Evolutionary conservation across 2,888 invertebrate genomes (phyloP).

Genomic region (Platerodrilus igneus): DNA sequence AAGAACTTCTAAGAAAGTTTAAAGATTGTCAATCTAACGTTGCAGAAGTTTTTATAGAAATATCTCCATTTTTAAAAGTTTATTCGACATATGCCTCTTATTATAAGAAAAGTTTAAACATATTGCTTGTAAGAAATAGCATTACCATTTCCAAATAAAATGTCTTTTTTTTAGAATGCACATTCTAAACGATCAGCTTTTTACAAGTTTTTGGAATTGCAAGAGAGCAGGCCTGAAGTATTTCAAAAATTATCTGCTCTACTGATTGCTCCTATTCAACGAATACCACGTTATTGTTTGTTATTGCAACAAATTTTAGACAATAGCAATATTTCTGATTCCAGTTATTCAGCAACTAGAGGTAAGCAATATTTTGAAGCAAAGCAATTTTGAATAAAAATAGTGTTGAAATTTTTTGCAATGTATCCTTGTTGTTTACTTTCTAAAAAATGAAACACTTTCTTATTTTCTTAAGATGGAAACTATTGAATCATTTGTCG

Average conservation of each 20-base stretch:
- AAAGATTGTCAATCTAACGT: constrained; percentile 55
- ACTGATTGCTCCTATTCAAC: constrained; percentile 72
- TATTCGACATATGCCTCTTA: constrained; percentile 75
- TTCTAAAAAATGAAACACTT: too few relatives aligned
- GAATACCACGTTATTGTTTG: constrained; percentile 71
- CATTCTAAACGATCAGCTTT: constrained; percentile 52
- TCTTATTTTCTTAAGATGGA: too few relatives aligned
- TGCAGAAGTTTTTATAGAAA: constrained; percentile 61
- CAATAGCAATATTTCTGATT: constrained; percentile 55
- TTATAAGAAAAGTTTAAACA: constrained; percentile 59
- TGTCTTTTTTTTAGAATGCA: constrained; percentile 45
- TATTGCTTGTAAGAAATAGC: constrained; percentile 54
- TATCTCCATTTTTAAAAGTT: constrained; percentile 72
- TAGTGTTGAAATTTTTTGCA: too few relatives aligned
- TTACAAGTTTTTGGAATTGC: constrained; percentile 55
- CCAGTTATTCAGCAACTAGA: constrained; percentile 53
- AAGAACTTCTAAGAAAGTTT: constrained; percentile 56
- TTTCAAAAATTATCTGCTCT: constrained; percentile 65
- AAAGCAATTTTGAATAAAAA: too few relatives aligned
- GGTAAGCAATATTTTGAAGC: constrained; percentile 46
- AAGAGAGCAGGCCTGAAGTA: constrained; percentile 68
- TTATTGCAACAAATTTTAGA: constrained; percentile 64
- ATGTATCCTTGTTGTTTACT: too few relatives aligned
- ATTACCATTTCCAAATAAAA: neutral
- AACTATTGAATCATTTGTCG: too few relatives aligned